phyloP scores from a whole-genome alignment of 1,140 invertebrate genomes.

The Dolichoris vasculosae region DNA sequence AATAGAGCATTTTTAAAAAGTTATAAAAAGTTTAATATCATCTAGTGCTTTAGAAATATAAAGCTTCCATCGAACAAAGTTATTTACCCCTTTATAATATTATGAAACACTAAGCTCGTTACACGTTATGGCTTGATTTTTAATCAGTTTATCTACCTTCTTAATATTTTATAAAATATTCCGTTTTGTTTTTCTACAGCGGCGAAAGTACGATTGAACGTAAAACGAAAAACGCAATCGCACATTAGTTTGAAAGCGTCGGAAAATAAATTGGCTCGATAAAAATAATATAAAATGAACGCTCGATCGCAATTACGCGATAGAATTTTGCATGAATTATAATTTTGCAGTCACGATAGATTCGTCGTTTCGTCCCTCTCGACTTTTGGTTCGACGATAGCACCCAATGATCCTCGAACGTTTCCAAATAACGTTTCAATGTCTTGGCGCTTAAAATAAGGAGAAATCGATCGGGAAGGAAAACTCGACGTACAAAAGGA shows the following conservation, averaged over 20 bases:
- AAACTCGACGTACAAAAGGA: not conserved
- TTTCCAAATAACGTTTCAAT: not conserved
- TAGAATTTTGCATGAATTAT: not conserved
- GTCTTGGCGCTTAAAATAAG: not conserved
- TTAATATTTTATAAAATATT: not conserved
- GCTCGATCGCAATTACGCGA: not conserved
- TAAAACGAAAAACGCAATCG: not conserved
- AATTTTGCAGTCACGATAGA: not conserved
- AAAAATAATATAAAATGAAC: not conserved
- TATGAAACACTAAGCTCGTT: not conserved
- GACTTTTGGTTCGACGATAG: not conserved
- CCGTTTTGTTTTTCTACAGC: not conserved
- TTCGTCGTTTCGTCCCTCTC: not conserved
- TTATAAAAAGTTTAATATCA: not conserved
- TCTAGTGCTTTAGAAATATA: not conserved
- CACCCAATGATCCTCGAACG: not conserved
- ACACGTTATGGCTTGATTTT: not conserved
- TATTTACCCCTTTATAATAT: not conserved
- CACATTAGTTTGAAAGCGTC: not conserved
- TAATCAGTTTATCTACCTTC: not conserved
- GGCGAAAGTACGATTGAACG: not conserved
- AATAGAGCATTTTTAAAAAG: not conserved
- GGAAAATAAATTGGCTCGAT: not conserved
- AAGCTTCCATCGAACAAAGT: slow-evolving; percentile 3
- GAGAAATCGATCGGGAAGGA: not conserved